phyloP scores from a whole-genome alignment of 2,113 vertebrate species.

The Piaya cayana region DNA sequence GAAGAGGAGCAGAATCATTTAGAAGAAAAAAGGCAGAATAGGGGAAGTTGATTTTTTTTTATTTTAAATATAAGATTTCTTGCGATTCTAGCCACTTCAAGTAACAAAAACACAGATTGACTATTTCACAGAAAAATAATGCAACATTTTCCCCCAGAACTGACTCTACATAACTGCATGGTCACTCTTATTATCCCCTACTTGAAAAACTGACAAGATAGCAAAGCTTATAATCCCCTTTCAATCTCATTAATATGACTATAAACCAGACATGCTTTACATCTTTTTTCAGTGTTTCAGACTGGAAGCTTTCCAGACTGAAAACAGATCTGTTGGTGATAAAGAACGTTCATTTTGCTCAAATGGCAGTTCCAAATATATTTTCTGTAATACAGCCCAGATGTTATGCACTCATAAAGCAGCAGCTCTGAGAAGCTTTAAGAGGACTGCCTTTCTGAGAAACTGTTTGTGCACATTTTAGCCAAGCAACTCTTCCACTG shows the following conservation, averaged over 20 bases:
- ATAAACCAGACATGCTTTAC: neutral
- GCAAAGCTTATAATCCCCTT: neutral
- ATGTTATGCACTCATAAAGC: neutral
- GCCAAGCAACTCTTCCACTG: neutral
- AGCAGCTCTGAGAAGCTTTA: neutral
- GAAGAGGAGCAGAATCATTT: neutral
- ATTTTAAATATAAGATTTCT: neutral
- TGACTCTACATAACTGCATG: neutral
- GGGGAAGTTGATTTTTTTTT: neutral
- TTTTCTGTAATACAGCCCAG: neutral
- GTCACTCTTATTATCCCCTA: neutral
- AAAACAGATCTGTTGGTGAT: neutral
- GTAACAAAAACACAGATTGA: neutral
- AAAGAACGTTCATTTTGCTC: neutral
- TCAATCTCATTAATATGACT: neutral
- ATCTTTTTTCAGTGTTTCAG: neutral
- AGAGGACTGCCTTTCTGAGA: neutral
- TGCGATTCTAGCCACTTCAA: neutral
- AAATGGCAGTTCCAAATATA: neutral
- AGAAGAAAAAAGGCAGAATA: neutral
- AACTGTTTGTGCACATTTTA: neutral
- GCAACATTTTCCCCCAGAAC: neutral
- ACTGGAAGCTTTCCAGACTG: neutral
- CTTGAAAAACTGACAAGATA: neutral
- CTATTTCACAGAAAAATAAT: neutral